phyloP scores from a whole-genome alignment of 2,888 invertebrate species.

The Leptinotarsa rubiginosa region DNA sequence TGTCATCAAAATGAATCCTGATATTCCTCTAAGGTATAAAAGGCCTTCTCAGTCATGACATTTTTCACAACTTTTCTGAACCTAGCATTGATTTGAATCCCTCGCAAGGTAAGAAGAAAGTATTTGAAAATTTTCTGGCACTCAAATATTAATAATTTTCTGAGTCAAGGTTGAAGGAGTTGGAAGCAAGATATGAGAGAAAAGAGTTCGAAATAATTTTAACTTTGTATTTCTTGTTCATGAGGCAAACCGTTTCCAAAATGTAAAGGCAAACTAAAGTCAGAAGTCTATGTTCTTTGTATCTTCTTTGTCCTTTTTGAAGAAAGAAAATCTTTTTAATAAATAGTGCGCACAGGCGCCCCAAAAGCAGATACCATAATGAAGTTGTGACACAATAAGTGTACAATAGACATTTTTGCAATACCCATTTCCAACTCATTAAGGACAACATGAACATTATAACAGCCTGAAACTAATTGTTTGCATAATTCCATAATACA shows the following conservation, averaged over 20 bases:
- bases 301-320: not conserved
- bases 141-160: not conserved
- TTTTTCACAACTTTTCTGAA: not conserved
- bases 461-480: not conserved
- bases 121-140: not conserved
- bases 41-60: not conserved
- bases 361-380: conserved; percentile 15
- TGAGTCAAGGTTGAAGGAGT: not conserved
- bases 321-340: not conserved
- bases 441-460: not conserved
- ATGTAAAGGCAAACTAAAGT: not conserved
- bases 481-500: no score
- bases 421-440: conserved; percentile 4
- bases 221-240: not conserved
- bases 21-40: not conserved
- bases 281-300: not conserved
- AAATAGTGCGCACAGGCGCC: not conserved
- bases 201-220: not conserved
- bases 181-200: not conserved
- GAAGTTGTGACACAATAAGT: not conserved
- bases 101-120: not conserved
- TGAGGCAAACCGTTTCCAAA: not conserved
- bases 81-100: not conserved
- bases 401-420: not conserved
- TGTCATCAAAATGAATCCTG: not conserved